These are phyloP conservation scores for Rutilus rutilus DNA, from an alignment of 2,113 vertebrate genomes.

Conservation along the genomic window DNA sequence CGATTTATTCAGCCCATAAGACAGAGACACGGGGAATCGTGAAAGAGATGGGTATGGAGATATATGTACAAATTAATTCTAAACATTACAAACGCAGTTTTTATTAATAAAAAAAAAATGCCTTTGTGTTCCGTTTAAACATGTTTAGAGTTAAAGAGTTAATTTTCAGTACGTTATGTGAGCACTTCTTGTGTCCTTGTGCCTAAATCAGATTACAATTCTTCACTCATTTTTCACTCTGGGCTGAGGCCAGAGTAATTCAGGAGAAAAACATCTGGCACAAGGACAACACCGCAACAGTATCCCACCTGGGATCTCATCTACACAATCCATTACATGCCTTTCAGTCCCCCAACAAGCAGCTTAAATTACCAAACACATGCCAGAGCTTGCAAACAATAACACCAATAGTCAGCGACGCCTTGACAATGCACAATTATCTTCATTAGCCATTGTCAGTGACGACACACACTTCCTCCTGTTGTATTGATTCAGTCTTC, in stretches of 20 bases:
- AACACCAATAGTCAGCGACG: constrained; percentile 42
- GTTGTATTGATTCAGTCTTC: not conserved
- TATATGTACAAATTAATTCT: not conserved
- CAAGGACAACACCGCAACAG: constrained; percentile 64
- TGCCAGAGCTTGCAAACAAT: constrained; percentile 45
- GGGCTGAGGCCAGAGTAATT: constrained; percentile 67
- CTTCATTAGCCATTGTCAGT: constrained; percentile 5
- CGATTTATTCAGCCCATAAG: too few relatives aligned
- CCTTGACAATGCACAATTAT: constrained; percentile 18
- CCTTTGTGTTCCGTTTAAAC: not conserved
- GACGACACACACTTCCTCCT: not conserved
- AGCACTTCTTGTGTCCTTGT: constrained; percentile 55
- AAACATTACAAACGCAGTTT: not conserved
- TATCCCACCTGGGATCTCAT: constrained; percentile 66
- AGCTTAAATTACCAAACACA: constrained; percentile 38
- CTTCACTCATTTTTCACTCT: constrained; percentile 67
- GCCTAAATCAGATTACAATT: constrained; percentile 62
- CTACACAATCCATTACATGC: constrained; percentile 57
- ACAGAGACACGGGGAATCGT: too few relatives aligned
- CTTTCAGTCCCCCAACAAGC: constrained; percentile 27
- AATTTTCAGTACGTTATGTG: constrained; percentile 57
- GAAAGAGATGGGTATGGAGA: too few relatives aligned
- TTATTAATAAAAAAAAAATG: not conserved
- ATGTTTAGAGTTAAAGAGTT: constrained; percentile 47
- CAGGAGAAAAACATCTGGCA: constrained; percentile 72